Percentiles rank a stretch among this genome's conserved stretches.
Conservation (phyloP, 92 coral and sea anemone genomes). For the Siderastrea radians region DNA sequence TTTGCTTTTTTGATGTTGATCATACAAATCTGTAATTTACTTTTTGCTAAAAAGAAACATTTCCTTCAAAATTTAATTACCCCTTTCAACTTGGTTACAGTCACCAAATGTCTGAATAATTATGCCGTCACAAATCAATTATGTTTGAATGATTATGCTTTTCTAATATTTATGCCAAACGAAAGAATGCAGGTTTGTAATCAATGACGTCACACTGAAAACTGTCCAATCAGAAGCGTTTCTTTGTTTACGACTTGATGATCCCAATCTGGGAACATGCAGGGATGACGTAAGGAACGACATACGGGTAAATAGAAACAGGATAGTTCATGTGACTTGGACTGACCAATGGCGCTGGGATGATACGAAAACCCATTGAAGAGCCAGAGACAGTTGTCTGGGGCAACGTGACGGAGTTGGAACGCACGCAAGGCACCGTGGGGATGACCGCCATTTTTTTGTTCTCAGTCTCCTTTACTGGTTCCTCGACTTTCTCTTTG, state of each 20-base stretch:
- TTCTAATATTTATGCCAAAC: no score
- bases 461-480: neutral
- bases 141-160: no score
- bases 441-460: constrained; percentile 6
- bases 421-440: constrained; percentile 18
- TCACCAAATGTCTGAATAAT: no score
- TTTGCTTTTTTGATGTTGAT: no score
- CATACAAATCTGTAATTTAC: no score
- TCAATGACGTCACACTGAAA: no score
- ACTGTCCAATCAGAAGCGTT: no score
- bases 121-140: no score
- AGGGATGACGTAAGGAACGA: constrained; percentile 47
- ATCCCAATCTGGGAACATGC: constrained; percentile 38
- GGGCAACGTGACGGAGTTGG: constrained; percentile 5
- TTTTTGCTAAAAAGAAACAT: no score
- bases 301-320: constrained; percentile 44
- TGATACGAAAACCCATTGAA: constrained; percentile 48
- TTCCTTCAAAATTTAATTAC: no score
- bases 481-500: neutral
- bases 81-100: no score
- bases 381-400: constrained; percentile 28
- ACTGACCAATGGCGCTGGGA: constrained; percentile 53
- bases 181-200: no score
- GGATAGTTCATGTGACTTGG: constrained; percentile 54
- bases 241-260: constrained; percentile 35